Conservation (phyloP, 2,113 vertebrate species). For the Brienomyrus longianalis region DNA sequence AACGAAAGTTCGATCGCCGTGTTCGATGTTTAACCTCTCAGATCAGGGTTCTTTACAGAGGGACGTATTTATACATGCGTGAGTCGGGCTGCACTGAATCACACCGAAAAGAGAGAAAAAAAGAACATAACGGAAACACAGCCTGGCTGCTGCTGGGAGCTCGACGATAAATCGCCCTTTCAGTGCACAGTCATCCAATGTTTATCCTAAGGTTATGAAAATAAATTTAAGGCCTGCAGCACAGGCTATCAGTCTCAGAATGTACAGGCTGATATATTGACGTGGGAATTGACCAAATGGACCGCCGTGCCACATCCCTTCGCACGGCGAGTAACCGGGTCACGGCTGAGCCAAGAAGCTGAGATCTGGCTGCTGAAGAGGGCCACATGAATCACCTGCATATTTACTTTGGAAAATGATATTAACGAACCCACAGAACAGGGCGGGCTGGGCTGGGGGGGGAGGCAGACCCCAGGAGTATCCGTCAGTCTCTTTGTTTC, state of each 20-base stretch:
- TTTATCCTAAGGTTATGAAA: conserved; percentile 29
- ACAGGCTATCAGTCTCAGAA: conserved; percentile 21
- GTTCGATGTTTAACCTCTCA: not conserved
- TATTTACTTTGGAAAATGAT: conserved; percentile 19
- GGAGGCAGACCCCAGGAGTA: not conserved
- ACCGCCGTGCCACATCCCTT: conserved; percentile 9
- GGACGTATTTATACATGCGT: conserved; percentile 15
- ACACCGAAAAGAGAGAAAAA: conserved; percentile 5
- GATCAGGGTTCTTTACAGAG: not conserved
- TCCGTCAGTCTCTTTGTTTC: not conserved
- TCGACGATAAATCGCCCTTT: conserved; percentile 18
- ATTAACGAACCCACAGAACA: not conserved
- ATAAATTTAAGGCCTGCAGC: conserved; percentile 15
- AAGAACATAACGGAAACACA: conserved; percentile 4
- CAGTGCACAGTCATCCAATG: conserved; percentile 2
- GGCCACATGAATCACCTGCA: conserved; percentile 15
- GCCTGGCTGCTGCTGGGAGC: not conserved
- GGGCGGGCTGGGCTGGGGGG: not conserved
- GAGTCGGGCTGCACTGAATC: conserved; percentile 15
- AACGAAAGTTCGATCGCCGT: not conserved
- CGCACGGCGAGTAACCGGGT: conserved; percentile 20
- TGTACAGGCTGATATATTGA: conserved; percentile 28
- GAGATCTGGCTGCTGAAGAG: not conserved
- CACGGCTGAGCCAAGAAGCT: conserved; percentile 1
- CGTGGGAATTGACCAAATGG: conserved; percentile 20